phyloP scores from a whole-genome alignment of 2,113 vertebrate species.

The Polyodon spathula region DNA sequence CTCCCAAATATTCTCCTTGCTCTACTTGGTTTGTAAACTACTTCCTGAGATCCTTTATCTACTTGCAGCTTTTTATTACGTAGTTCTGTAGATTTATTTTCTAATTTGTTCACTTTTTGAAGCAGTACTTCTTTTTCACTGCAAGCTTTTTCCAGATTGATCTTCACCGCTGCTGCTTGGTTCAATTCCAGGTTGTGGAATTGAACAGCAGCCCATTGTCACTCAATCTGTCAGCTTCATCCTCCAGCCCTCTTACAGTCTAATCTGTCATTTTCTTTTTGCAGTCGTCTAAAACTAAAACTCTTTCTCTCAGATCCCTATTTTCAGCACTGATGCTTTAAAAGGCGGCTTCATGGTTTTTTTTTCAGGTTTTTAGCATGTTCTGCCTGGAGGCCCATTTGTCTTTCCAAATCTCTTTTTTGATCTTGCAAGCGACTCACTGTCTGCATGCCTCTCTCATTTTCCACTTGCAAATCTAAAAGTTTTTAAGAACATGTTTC shows the following conservation, averaged over 20 bases:
- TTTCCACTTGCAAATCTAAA: constrained; percentile 6
- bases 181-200: not conserved
- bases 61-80: no score
- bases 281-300: constrained; percentile 16
- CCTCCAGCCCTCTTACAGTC: constrained; percentile 6
- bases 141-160: accelerated
- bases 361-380: no score
- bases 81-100: no score
- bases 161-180: accelerated
- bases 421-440: no score
- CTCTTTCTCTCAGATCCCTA: constrained; percentile 25
- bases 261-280: constrained; percentile 24
- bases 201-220: constrained; percentile 21
- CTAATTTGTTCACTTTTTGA: no score
- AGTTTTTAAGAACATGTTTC: constrained; percentile 15
- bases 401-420: no score
- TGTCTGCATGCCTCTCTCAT: constrained; percentile 11
- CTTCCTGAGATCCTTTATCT: no score
- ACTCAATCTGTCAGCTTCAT: constrained; percentile 8
- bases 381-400: no score
- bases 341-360: no score
- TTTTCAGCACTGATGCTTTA: constrained; percentile 22
- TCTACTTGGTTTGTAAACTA: no score
- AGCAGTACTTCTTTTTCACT: not conserved
- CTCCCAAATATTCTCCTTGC: no score